Evolutionary conservation across 2,888 invertebrate genomes (phyloP).

Genomic region (Dryococelus australis): DNA sequence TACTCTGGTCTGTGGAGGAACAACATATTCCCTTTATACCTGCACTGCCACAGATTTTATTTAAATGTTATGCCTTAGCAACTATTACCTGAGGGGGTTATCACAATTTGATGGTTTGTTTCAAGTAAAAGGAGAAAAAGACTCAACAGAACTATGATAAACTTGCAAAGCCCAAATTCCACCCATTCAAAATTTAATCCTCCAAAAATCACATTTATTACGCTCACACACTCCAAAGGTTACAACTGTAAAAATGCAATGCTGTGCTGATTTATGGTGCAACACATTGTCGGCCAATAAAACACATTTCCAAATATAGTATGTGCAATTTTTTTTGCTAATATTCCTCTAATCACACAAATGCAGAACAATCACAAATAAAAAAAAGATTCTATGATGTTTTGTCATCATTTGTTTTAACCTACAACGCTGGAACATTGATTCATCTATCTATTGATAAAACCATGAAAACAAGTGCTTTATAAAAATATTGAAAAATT

Average conservation of each 20-base stretch:
- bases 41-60: constrained; percentile 33
- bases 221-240: neutral
- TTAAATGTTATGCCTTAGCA: constrained; percentile 46
- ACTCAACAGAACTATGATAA: constrained; percentile 6
- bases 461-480: constrained; percentile 16
- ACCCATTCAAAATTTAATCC: constrained; percentile 20
- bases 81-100: constrained; percentile 47
- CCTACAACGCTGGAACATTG: neutral
- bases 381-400: neutral
- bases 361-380: neutral
- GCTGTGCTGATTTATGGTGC: constrained; percentile 5
- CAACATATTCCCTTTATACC: constrained; percentile 9
- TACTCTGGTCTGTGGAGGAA: constrained; percentile 18
- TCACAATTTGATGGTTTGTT: constrained; percentile 46
- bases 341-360: neutral
- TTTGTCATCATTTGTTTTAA: neutral
- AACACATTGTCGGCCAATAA: constrained; percentile 9
- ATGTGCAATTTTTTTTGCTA: neutral
- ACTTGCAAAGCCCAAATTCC: neutral
- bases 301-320: constrained; percentile 16
- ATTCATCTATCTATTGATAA: neutral
- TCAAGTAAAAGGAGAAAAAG: constrained; percentile 33
- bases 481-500: neutral
- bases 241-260: constrained; percentile 4
- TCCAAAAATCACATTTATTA: constrained; percentile 18